Percentiles rank a stretch among this genome's conserved stretches.
phyloP scores from a whole-genome alignment of 1,140 invertebrate genomes.

The Eulimnadia texana region DNA sequence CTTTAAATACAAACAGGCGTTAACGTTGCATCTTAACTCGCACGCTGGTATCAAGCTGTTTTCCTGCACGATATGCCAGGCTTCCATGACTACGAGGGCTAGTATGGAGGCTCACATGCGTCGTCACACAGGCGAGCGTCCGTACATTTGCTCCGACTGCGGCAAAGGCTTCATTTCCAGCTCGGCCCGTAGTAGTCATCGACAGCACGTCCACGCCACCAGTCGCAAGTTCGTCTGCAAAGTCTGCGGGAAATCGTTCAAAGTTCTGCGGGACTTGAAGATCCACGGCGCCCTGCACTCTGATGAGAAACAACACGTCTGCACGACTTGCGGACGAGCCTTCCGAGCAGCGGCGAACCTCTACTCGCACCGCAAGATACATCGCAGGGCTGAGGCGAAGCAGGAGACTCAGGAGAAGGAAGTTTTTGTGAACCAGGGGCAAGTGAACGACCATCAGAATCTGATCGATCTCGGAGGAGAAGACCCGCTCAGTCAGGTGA shows the following conservation, averaged over 20 bases:
- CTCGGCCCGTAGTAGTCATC: slow-evolving; percentile 9
- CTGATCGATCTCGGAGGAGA: background rate
- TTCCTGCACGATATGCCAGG: slow-evolving; percentile 4
- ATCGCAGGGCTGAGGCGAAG: slow-evolving; percentile 1
- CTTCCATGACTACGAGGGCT: background rate
- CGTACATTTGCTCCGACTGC: slow-evolving; percentile 23
- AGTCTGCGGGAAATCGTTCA: slow-evolving; percentile 12
- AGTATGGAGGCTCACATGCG: background rate
- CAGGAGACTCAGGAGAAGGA: background rate
- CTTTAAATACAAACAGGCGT: slow-evolving; percentile 10
- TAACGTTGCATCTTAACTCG: slow-evolving; percentile 12
- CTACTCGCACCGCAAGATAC: slow-evolving; percentile 13
- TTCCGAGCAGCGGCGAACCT: slow-evolving; percentile 12
- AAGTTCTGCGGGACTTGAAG: slow-evolving; percentile 13
- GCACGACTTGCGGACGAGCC: slow-evolving; percentile 7
- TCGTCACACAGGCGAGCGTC: slow-evolving; percentile 20
- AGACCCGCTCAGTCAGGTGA: slow-evolving; percentile 7
- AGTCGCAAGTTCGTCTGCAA: slow-evolving; percentile 2
- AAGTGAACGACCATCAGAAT: background rate
- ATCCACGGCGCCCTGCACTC: slow-evolving; percentile 16
- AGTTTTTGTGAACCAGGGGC: background rate
- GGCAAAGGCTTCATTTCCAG: slow-evolving; percentile 20
- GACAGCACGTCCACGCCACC: slow-evolving; percentile 10
- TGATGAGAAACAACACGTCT: slow-evolving; percentile 16
- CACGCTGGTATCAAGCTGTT: slow-evolving; percentile 13